Conservation (phyloP, 2,888 invertebrate genomes). For the Pantelozetes paolii region DNA sequence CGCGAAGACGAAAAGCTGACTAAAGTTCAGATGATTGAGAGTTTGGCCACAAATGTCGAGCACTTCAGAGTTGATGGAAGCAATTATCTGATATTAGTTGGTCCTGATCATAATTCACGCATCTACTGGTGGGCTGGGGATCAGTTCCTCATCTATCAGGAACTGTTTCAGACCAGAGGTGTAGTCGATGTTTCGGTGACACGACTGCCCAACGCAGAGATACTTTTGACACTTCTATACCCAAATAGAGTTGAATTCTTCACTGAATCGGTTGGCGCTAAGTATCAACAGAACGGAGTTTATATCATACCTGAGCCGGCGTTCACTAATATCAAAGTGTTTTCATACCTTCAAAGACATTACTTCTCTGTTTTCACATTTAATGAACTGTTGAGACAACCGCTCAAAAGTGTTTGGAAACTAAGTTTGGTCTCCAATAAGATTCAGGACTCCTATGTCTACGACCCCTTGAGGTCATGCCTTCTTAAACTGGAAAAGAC, state of each 20-base stretch:
- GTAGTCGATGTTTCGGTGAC: conserved; percentile 3
- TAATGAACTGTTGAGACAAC: background rate
- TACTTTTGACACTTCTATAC: background rate
- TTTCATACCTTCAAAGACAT: background rate
- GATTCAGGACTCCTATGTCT: background rate
- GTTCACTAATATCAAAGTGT: background rate
- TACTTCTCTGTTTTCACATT: conserved; percentile 27
- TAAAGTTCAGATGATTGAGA: background rate
- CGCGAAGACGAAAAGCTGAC: conserved; percentile 12
- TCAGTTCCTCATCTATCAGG: conserved; percentile 23
- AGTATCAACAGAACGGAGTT: background rate
- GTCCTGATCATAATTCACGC: background rate
- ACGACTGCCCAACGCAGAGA: conserved; percentile 11
- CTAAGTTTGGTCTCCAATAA: background rate
- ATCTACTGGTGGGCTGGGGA: conserved; percentile 37
- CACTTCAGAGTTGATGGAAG: conserved; percentile 35
- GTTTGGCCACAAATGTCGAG: conserved; percentile 18
- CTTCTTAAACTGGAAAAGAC: conserved; percentile 16
- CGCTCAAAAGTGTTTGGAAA: conserved; percentile 11
- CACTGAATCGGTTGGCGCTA: background rate
- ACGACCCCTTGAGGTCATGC: conserved; percentile 33
- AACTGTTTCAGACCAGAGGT: background rate
- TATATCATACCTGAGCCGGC: background rate
- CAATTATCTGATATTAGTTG: conserved; percentile 32
- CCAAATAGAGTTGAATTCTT: conserved; percentile 3